Percentiles rank a stretch among this genome's conserved stretches.
Evolutionary conservation across 1,140 invertebrate genomes (phyloP).

Genomic region (Papilio machaon): DNA sequence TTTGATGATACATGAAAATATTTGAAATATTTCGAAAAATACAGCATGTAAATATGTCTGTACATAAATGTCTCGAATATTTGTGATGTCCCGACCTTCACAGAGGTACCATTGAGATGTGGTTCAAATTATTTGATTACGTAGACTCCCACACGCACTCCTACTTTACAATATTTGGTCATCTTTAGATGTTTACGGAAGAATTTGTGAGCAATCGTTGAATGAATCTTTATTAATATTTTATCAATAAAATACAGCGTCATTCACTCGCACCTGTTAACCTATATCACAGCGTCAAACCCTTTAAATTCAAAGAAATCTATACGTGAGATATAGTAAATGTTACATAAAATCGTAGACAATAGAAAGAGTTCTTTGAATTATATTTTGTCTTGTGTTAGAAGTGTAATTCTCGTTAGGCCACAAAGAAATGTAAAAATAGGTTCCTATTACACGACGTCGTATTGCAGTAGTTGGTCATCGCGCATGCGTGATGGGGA

Average conservation of each 20-base stretch:
- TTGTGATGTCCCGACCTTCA: not conserved
- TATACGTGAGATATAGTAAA: not conserved
- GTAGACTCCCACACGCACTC: not conserved
- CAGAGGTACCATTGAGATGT: slow-evolving; percentile 11
- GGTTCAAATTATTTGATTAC: slow-evolving; percentile 2
- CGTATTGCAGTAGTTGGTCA: slow-evolving; percentile 74
- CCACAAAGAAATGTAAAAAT: slow-evolving; percentile 68
- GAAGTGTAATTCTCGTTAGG: slow-evolving; percentile 32
- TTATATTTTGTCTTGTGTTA: slow-evolving; percentile 19
- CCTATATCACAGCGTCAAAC: not conserved
- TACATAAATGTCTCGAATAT: not conserved
- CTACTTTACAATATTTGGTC: too few relatives aligned
- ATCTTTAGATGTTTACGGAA: too few relatives aligned
- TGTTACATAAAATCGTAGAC: not conserved
- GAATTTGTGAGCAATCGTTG: not conserved
- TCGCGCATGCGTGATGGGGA: slow-evolving; percentile 66
- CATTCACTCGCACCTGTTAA: not conserved
- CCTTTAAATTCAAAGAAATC: not conserved
- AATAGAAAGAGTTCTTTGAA: not conserved
- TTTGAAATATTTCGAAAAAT: too few relatives aligned
- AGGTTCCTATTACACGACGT: slow-evolving; percentile 68
- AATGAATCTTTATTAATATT: not conserved
- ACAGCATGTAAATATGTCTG: too few relatives aligned
- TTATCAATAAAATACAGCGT: slow-evolving; percentile 4
- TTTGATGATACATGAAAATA: too few relatives aligned